phyloP scores from a whole-genome alignment of 1,140 invertebrate species.

The Neodiprion virginianus region DNA sequence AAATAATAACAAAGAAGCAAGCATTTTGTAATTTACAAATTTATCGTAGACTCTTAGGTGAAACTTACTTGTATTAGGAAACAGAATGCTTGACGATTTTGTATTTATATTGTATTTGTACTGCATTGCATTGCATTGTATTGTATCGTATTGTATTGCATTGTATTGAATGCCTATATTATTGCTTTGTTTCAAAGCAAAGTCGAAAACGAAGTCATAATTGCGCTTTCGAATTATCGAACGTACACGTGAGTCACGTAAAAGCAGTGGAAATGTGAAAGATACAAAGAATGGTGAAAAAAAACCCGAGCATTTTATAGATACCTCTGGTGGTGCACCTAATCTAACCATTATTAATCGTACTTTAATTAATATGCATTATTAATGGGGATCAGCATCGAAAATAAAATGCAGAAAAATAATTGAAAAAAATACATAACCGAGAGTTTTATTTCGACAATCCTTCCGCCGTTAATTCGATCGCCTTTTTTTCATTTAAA shows the following conservation, averaged over 20 bases:
- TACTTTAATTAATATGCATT: conserved; percentile 46
- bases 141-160: background rate
- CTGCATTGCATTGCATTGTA: background rate
- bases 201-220: background rate
- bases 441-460: no score
- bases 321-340: conserved; percentile 30
- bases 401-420: conserved; percentile 44
- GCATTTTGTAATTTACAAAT: conserved; percentile 2
- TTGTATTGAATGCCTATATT: background rate
- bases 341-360: conserved; percentile 40
- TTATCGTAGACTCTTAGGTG: background rate
- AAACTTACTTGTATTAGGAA: background rate
- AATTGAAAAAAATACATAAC: background rate
- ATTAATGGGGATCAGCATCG: conserved; percentile 44
- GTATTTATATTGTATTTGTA: no score
- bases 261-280: background rate
- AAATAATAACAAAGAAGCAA: background rate
- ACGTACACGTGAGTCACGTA: background rate
- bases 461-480: no score
- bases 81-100: no score
- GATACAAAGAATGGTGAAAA: conserved; percentile 1
- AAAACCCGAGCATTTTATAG: conserved; percentile 29
- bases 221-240: background rate
- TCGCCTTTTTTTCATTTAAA: no score
- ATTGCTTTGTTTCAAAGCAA: background rate